Evolutionary conservation across 2,797 vertebrate species (phyloP), one percentile per base, ranked within the genome.

Genomic region (Peromyscus melanophrys): DNA sequence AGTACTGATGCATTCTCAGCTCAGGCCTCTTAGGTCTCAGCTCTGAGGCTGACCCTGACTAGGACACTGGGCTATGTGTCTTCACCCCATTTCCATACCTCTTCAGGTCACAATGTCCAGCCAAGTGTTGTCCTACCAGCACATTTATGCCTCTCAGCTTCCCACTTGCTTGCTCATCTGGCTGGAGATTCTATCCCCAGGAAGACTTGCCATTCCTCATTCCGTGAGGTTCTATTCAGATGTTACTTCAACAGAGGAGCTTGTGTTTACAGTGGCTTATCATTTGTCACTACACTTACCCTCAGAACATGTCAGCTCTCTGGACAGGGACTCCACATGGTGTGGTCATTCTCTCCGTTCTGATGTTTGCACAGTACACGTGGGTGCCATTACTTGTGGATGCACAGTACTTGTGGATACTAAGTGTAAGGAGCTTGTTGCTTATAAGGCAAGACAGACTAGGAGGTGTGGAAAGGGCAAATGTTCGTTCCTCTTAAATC

Each of bases 251-350:
- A 29, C 37, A 71, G 69, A 77, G 37, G 14, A 4, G 67, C 31
- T 23, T 27, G 3, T 0, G 0, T 27, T 78, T 31, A 34, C 40
- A 0, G 31, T 78, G 57, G 5, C 67, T n/a, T 81, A 17, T 80
- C 52, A 0, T 75, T 78, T 55, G 80, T 29, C 13, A 12, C 34
- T 12, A 0, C n/a, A 11, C 52, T 87, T 5, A 11, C 4, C 9
- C 46, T 65, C 3, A 25, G 23, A 11, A 80, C 3, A 4, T 0
- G n/a, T 55, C 4, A 59, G 12, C 6, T 27, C 21, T 52, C 7
- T 0, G 52, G 43, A 19, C 27, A 27, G 43, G 43, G 52, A 6
- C 25, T n/a, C 0, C 8, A 40, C 37, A 0, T 11, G 0, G 3
- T n/a, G 12, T 8, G 4, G 0, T 17, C 17, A 12, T 83, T 78